Percentiles rank a stretch among this genome's conserved stretches.
Evolutionary conservation across 2,113 vertebrate species (phyloP).

Genomic region (Prochilodus magdalenae): DNA sequence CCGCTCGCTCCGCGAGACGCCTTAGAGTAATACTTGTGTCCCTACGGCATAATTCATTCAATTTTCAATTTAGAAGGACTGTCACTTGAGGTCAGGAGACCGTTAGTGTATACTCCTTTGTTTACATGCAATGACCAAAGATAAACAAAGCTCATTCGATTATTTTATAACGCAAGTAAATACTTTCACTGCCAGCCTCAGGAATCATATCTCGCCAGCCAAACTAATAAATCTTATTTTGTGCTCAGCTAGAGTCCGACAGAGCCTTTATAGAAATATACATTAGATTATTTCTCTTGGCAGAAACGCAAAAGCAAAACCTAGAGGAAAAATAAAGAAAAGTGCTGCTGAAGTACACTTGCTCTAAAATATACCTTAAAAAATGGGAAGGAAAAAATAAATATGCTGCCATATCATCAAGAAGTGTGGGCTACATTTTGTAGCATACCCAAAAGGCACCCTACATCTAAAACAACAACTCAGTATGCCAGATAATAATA

Average conservation of each 20-base stretch:
- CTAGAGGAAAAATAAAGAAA: constrained; percentile 37
- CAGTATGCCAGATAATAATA: neutral
- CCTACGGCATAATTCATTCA: constrained; percentile 29
- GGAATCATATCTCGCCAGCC: neutral
- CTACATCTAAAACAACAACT: neutral
- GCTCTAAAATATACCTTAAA: no score
- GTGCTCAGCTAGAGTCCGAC: neutral
- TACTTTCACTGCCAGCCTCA: neutral
- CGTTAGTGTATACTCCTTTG: constrained; percentile 25
- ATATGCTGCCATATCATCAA: no score
- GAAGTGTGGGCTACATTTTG: no score
- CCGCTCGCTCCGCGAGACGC: constrained; percentile 42
- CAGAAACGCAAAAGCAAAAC: constrained; percentile 23
- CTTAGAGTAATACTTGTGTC: constrained; percentile 38
- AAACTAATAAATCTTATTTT: constrained; percentile 8
- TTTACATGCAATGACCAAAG: constrained; percentile 29
- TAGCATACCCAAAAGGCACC: no score
- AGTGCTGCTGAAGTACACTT: neutral
- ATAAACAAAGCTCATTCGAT: constrained; percentile 15
- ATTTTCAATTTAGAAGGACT: constrained; percentile 8
- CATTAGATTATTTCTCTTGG: constrained; percentile 42
- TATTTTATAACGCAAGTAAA: constrained; percentile 35
- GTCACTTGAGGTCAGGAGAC: neutral
- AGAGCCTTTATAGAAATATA: constrained; percentile 40
- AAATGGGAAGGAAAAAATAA: no score